Evolutionary conservation across 2,888 invertebrate genomes (phyloP), one percentile per base, ranked within the genome.

Genomic region (Ametastegia equiseti): DNA sequence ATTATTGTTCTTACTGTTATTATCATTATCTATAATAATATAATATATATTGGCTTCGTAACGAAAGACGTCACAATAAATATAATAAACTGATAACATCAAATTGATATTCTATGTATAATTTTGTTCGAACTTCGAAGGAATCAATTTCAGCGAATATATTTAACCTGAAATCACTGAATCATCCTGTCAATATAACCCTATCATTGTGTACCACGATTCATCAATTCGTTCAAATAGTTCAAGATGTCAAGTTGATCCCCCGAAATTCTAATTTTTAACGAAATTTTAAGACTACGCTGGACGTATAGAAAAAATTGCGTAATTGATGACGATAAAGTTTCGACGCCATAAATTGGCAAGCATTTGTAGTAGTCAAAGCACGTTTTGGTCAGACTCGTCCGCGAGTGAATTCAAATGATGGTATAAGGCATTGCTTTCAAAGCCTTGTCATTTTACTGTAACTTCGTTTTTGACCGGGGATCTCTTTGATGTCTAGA

Each of bases 81-180:
- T 69, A 69, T 69, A 42, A 69, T 69, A 39, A 69, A 69, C 39
- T 69, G 39, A 69, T 69, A 39, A 69, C 39, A 69, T 69, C 23
- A 4, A 39, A 42, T 39, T 23, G 69, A 42, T 23, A 69, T 69
- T 42, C 19, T 42, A 69, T 39, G 42, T 67, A n/a, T n/a, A n/a
- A n/a, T 42, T 36, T n/a, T 39, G 13, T 42, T 69, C 39, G 23
- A 23, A 19, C 15, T n/a, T 57, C 6, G 3, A 4, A 45, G 33
- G 15, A 63, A 33, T 63, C 33, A 63, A n/a, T 15, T 63, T 13
- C 33, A 33, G 33, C 23, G 9, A 42, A 23, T 23, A 19, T 69
- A 19, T 69, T 69, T 13, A 69, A 69, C 39, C 69, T 69, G 5
- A 23, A 67, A 19, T 67, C 39, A 67, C 36, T n/a, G 11, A 69